phyloP scores from a whole-genome alignment of 2,888 invertebrate species.

The Sesamia inferens region DNA sequence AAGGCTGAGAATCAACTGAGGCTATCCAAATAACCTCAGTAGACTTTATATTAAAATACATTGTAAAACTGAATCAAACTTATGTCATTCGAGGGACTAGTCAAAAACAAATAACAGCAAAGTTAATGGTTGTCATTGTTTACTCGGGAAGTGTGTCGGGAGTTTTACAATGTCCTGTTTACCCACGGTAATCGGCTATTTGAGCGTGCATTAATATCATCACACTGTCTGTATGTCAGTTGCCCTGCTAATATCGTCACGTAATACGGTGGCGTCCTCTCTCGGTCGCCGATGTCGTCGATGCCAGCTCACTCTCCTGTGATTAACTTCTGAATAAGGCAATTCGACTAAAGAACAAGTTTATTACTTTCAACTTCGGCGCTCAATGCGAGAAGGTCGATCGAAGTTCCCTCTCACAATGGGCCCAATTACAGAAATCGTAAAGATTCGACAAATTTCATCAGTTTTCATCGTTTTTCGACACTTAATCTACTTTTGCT shows the following conservation, averaged over 20 bases:
- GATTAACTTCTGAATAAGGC: slow-evolving; percentile 84
- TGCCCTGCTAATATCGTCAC: slow-evolving; percentile 36
- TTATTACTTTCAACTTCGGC: slow-evolving; percentile 83
- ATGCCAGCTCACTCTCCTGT: slow-evolving; percentile 68
- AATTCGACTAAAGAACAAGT: slow-evolving; percentile 84
- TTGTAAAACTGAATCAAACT: slow-evolving; percentile 13
- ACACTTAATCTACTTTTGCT: slow-evolving; percentile 68
- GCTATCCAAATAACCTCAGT: too few species aligned
- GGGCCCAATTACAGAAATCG: slow-evolving; percentile 82
- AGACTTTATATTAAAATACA: not conserved
- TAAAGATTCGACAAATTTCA: slow-evolving; percentile 74
- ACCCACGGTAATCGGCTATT: slow-evolving; percentile 57
- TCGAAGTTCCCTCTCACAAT: slow-evolving; percentile 78
- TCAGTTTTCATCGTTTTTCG: slow-evolving; percentile 72
- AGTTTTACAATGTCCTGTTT: slow-evolving; percentile 53
- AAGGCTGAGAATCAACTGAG: too few species aligned
- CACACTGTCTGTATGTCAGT: slow-evolving; percentile 43
- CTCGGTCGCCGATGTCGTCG: slow-evolving; percentile 16
- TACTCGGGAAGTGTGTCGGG: slow-evolving; percentile 24
- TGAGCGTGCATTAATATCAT: slow-evolving; percentile 52
- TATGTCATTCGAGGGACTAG: slow-evolving; percentile 5
- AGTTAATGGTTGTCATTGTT: slow-evolving; percentile 44
- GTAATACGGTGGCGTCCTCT: slow-evolving; percentile 39
- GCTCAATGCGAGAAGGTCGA: slow-evolving; percentile 76
- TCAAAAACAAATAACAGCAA: slow-evolving; percentile 19